Base-by-base conservation (phyloP, 2,113 vertebrate genomes). In the Abramis brama region DNA sequence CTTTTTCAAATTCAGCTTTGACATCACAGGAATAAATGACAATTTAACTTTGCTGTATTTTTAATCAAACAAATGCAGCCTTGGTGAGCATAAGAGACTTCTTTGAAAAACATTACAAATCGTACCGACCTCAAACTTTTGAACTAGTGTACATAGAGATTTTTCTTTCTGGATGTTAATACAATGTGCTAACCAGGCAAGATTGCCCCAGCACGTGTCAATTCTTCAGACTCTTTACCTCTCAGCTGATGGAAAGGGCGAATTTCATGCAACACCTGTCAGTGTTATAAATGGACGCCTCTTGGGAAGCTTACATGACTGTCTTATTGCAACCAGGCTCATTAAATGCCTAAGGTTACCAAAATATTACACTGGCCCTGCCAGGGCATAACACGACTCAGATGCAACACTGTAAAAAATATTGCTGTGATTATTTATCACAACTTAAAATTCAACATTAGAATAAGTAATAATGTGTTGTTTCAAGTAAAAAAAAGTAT, bases 241-340 rank as follows among this genome's bases (percentile, higher is more conserved):
- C 45, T 57, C 13, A 45, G 11, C 36, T 17, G n/a, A 80, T 45
- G 57, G 4, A 64, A 23, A 80, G 47, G 27, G 70, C 11, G 68
- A 80, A 64, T 57, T 52, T 62, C 77, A 78, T 39, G 25, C 57
- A 17, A 77, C 57, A 80, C 36, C 62, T 78, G 19, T 60, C 50
- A 52, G 27, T 21, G 83, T 52, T 88, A 88, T 85, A 71, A 85
- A 85, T 83, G 82, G 84, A 62, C 10, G 23, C 59, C 52, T 76
- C n/a, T 76, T 52, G n/a, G 76, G 70, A 85, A 62, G 39, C 70
- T 60, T 36, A 19, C 30, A 59, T 68, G 77, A 55, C 76, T 43
- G 21, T 75, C 52, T 57, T 70, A 23, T 79, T 36, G 30, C 82
- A n/a, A 76, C 60, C 62, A 27, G 75, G 25, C 45, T 33, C 57